Conservation (phyloP, 2,888 invertebrate species). For the Operophtera brumata region DNA sequence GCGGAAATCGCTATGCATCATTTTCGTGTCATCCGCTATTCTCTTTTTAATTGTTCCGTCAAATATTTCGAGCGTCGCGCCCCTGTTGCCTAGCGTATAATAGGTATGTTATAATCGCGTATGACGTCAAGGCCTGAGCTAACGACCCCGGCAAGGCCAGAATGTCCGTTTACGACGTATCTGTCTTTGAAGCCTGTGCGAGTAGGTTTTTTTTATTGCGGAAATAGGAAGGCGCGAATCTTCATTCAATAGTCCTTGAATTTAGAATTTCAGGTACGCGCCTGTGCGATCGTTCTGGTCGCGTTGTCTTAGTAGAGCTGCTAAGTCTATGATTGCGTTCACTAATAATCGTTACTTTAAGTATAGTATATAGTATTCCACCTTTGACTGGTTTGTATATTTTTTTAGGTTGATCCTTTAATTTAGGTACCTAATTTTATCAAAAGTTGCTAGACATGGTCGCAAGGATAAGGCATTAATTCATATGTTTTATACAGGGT, state of each 20-base stretch:
- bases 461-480: too few relatives aligned
- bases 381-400: too few relatives aligned
- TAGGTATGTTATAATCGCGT: constrained; percentile 32
- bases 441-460: too few relatives aligned
- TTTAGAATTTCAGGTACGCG: constrained; percentile 26
- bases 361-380: too few relatives aligned
- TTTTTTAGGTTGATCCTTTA: too few relatives aligned
- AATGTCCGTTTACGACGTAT: constrained; percentile 46
- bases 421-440: too few relatives aligned
- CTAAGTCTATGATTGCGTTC: background rate
- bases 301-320: background rate
- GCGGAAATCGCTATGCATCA: background rate
- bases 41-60: constrained; percentile 21
- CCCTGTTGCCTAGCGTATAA: constrained; percentile 40
- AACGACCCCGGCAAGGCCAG: constrained; percentile 67
- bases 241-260: constrained; percentile 31
- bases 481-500: too few relatives aligned
- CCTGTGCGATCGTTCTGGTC: background rate
- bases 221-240: constrained; percentile 35
- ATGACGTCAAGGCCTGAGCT: constrained; percentile 61
- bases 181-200: constrained; percentile 26
- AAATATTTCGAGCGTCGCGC: constrained; percentile 30
- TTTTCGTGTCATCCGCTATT: constrained; percentile 3
- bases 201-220: constrained; percentile 31
- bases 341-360: too few relatives aligned